These are phyloP conservation scores for Anthonomus grandis DNA, from an alignment of 1,140 invertebrate species.

Conservation along the genomic window DNA sequence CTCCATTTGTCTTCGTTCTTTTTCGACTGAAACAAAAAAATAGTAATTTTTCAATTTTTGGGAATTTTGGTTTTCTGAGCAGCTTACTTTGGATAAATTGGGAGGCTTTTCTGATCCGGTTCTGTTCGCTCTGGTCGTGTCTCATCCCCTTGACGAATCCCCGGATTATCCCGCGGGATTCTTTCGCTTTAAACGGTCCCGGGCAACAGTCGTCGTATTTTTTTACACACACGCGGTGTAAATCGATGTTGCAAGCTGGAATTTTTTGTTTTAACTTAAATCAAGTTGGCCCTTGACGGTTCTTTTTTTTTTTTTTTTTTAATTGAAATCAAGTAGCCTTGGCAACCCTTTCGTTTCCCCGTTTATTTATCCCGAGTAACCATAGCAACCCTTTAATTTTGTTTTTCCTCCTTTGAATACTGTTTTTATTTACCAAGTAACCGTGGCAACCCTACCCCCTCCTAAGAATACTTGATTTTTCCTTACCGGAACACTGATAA, in stretches of 20 bases:
- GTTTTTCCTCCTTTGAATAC: too few species aligned
- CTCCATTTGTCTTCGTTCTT: constrained; percentile 40
- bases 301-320: too few species aligned
- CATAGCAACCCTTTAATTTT: too few species aligned
- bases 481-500: constrained; percentile 80
- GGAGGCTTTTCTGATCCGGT: constrained; percentile 52
- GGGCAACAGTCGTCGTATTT: constrained; percentile 82
- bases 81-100: constrained; percentile 53
- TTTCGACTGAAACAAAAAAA: constrained; percentile 39
- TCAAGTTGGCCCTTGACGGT: too few species aligned
- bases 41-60: background rate
- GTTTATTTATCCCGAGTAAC: too few species aligned
- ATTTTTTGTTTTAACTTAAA: too few species aligned
- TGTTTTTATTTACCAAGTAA: too few species aligned
- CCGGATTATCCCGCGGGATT: constrained; percentile 63
- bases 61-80: background rate
- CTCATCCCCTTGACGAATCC: constrained; percentile 72
- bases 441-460: too few species aligned
- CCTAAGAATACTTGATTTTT: too few species aligned
- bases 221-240: constrained; percentile 81
- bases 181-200: constrained; percentile 68
- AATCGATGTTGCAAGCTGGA: constrained; percentile 86
- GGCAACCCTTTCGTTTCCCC: too few species aligned
- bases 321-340: too few species aligned
- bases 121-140: constrained; percentile 51